These are phyloP conservation scores for Anarhynchus alexandrinus DNA, from an alignment of 2,113 vertebrate species.

Conservation along the genomic window DNA sequence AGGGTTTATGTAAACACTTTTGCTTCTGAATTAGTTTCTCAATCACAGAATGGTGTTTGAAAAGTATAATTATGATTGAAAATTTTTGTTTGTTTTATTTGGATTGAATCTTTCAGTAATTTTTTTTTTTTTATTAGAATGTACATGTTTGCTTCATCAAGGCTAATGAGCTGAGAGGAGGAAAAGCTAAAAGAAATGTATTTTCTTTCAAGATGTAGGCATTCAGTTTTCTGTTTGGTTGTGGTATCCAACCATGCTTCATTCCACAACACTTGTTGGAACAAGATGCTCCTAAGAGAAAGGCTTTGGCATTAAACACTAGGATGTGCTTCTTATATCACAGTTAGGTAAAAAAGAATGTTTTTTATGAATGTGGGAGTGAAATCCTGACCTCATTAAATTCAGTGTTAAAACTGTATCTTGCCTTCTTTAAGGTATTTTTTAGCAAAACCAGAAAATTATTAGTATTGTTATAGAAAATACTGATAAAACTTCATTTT, in stretches of 20 bases:
- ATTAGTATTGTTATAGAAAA: not conserved
- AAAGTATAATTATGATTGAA: not conserved
- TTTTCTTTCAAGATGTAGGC: not conserved
- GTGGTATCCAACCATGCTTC: not conserved
- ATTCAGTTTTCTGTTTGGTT: not conserved
- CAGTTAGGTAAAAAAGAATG: not conserved
- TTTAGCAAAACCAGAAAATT: not conserved
- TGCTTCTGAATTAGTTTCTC: not conserved
- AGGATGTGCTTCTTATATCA: not conserved
- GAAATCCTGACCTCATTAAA: not conserved
- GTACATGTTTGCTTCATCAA: not conserved
- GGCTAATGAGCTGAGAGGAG: not conserved
- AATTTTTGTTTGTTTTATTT: not conserved
- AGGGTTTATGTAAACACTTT: not conserved
- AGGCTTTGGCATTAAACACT: not conserved
- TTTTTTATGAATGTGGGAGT: fast-evolving
- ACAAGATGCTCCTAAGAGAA: not conserved
- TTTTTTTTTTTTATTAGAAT: not conserved
- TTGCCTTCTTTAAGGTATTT: not conserved
- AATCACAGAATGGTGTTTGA: not conserved
- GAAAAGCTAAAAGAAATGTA: not conserved
- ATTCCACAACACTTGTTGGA: not conserved
- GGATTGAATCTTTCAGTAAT: not conserved
- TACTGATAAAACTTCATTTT: not conserved
- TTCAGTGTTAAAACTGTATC: not conserved